Evolutionary conservation across 2,797 vertebrate species (phyloP).

Genomic region (Rhinoraja longicauda): DNA sequence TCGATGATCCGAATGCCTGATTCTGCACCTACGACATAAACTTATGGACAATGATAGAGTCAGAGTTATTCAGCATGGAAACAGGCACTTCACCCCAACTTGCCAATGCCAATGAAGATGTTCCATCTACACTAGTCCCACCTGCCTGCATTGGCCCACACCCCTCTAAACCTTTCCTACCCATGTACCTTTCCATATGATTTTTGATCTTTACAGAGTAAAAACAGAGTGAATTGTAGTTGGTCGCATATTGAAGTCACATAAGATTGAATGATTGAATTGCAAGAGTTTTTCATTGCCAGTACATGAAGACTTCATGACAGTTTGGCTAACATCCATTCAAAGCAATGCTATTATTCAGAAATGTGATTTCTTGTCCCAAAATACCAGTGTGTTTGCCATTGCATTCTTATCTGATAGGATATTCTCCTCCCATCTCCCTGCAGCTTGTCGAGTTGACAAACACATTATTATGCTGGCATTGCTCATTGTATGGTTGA

Average conservation of each 20-base stretch:
- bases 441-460: slow-evolving; percentile 47
- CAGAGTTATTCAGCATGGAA: too few relatives aligned
- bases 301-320: background rate
- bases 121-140: too few relatives aligned
- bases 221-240: background rate
- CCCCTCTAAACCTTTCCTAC: too few relatives aligned
- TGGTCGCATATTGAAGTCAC: background rate
- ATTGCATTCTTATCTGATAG: background rate
- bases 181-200: too few relatives aligned
- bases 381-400: background rate
- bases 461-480: slow-evolving; percentile 43
- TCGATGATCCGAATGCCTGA: too few relatives aligned
- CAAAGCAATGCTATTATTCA: background rate
- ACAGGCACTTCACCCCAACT: too few relatives aligned
- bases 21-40: too few relatives aligned
- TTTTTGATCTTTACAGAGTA: background rate
- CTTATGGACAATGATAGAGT: too few relatives aligned
- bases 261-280: background rate
- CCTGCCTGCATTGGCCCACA: too few relatives aligned
- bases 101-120: too few relatives aligned
- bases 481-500: slow-evolving; percentile 46
- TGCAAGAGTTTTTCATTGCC: background rate
- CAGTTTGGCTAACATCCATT: background rate
- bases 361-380: background rate
- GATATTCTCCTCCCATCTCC: slow-evolving; percentile 24